Evolutionary conservation across 1,140 invertebrate genomes (phyloP), one percentile per base, ranked within the genome.

Genomic region (Pteromalus puparum): DNA sequence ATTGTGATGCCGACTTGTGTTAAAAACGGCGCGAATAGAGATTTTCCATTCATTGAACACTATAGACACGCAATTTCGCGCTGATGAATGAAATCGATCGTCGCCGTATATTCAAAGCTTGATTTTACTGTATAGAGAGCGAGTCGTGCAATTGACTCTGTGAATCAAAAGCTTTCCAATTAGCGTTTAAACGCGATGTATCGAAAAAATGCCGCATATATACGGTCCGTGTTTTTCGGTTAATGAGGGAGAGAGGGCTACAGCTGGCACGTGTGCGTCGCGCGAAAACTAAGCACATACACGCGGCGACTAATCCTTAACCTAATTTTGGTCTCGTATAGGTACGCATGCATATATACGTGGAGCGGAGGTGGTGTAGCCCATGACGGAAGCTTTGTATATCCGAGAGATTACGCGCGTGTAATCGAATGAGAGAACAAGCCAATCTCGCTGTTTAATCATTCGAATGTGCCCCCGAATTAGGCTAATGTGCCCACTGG

Each of bases 371-470:
- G 9, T 9, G 38, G 38, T 42, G 38, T 42, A 42, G 38, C 38
- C 67, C 24, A 30, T 70, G 67, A 70, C 67, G 26, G 15, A 70
- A 26, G 26, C 28, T 61, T 28, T 28, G 28, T 70, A n/a, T 70
- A 70, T 70, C 28, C 24, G 28, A 4, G 67, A 70, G 67, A 70
- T 70, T 70, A 70, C 67, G 24, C 67, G 67, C 67, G 28, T 30
- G 67, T 70, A 70, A 70, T 28, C 67, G 24, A 70, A 70, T 28
- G 24, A 70, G 28, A 28, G 67, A 70, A 70, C 67, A 28, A 70
- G 24, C 53, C 53, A 61, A 61, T 61, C 21, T n/a, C 21, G 53
- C 21, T 21, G 53, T 21, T 61, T 61, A 61, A 61, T 61, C 18
- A 61, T 61, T 61, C 21, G 53, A 61, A 61, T 61, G 53, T 7